Percentiles rank a stretch among this genome's conserved stretches.
Conservation (phyloP, 2,888 invertebrate genomes). For the Acronicta aceris region DNA sequence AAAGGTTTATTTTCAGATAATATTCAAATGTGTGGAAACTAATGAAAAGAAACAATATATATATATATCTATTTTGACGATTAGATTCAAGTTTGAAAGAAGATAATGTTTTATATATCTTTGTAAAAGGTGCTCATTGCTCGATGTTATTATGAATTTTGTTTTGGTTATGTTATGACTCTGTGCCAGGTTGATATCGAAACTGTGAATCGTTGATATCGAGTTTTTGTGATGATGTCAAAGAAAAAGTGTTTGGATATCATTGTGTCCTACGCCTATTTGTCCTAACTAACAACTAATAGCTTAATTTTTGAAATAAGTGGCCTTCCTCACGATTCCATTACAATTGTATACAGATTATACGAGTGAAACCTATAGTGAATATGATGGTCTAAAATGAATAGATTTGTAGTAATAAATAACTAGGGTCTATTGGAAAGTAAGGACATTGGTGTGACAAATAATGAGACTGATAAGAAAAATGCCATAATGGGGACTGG, state of each 20-base stretch:
- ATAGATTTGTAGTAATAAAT: not conserved
- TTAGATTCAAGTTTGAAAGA: conserved; percentile 11
- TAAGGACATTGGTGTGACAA: conserved; percentile 21
- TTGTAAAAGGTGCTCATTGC: conserved; percentile 17
- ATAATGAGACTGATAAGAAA: conserved; percentile 50
- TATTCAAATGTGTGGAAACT: conserved; percentile 25
- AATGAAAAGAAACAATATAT: conserved; percentile 4
- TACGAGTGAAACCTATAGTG: too few species aligned
- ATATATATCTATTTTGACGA: conserved; percentile 4
- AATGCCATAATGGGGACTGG: conserved; percentile 34
- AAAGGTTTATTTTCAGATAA: conserved; percentile 26
- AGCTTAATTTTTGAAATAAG: not conserved
- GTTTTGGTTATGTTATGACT: not conserved
- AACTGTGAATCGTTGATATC: not conserved
- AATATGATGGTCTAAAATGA: too few species aligned
- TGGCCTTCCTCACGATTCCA: not conserved
- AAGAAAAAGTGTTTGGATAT: not conserved
- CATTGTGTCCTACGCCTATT: not conserved
- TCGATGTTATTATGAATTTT: too few species aligned
- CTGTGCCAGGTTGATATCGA: conserved; percentile 5
- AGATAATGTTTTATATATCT: not conserved
- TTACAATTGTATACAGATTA: not conserved
- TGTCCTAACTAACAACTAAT: not conserved
- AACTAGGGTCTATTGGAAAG: not conserved
- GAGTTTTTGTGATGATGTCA: too few species aligned